Evolutionary conservation across 92 coral and sea anemone genomes (phyloP), one percentile per base, ranked within the genome.

Genomic region (Parazoanthus darwini): DNA sequence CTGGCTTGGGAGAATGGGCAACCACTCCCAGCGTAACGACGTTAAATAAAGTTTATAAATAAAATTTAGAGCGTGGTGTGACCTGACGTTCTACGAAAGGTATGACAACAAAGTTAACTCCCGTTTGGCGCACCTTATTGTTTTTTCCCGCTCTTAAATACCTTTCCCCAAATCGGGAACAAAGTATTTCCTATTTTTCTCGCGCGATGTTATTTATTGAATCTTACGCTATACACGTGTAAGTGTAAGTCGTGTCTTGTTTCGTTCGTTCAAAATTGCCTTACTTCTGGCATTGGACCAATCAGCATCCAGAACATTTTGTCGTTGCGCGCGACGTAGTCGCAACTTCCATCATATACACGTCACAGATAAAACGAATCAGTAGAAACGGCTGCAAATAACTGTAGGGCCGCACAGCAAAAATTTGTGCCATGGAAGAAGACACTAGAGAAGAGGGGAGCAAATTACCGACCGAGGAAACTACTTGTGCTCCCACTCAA

Each of bases 401-500:
- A 22, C 16, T 63, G 70, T 7, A 63, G 26, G 11, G 33, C 33
- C 33, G 33, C 33, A 29, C 33, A 76, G 42, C 23, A 11, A 76
- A 11, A 76, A 54, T 76, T 76, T 8, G 20, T 23, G 80, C 46
- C n/a, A 76, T 76, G 80, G 80, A 76, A 39, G 80, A 11, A 37
- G 80, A 76, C 43, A 76, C 6, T 16, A 39, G 25, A 76, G 80
- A 76, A 76, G 35, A 8, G 23, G 54, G n/a, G 26, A 76, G 51
- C 20, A 76, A 6, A 18, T 14, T 54, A 20, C 70, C 70, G 26
- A 18, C 35, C 18, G 80, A 39, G 26, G 51, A 11, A 39, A 39
- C 13, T 76, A 44, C 23, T 44, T 37, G 51, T 39, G 3, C 51
- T 39, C 42, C 80, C 51, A 37, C 80, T 16, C 80, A 76, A 20